Evolutionary conservation across 2,797 vertebrate species (phyloP), one percentile per base, ranked within the genome.

Genomic region (Lacerta viridis): DNA sequence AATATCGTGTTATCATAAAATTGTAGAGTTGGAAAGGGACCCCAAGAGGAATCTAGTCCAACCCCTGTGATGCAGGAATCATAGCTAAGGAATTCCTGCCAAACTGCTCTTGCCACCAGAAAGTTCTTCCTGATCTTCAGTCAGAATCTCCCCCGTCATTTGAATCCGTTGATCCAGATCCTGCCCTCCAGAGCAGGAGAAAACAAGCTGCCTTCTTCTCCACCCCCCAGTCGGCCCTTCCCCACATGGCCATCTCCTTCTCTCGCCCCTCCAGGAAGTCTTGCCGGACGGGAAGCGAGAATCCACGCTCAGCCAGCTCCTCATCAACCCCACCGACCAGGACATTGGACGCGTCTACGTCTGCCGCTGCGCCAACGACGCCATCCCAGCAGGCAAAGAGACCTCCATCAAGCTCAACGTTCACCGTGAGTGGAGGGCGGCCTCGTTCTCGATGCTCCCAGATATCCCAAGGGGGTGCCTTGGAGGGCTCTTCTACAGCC

Each of bases 241-340:
- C 17, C 5, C 39, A 1, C 10, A 6, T 2, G 43, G 23, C 4
- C 3, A 0, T 23, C 68, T 27, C 27, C 7, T 74, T 36, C 78
- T 39, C 18, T 18, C 9, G 25, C 3, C 13, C 29, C 33, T 18
- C 7, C 96, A 99, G 99, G 98, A 98, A 81, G 97, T 99, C 86
- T 92, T 99, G 69, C 94, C 97, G 0, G 98, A 99, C 3, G 98
- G 98, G 78, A 99, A 99, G 93, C 91, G 98, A 33, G 98, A 98
- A 94, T 99, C 98, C 0, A 99, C 98, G 1, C 93, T 97, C 66
- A 99, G 99, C 94, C 98, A 97, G 83, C 94, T 99, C 64, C 96
- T 98, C 87, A 98, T 99, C 93, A 96, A 95, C 25, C 98, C 99
- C 0, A 96, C 97, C 0, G 98, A 99, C 96, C 97, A 97, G 0